These are phyloP conservation scores for Bathynomus jamesi DNA, from an alignment of 1,140 invertebrate species.

Conservation along the genomic window DNA sequence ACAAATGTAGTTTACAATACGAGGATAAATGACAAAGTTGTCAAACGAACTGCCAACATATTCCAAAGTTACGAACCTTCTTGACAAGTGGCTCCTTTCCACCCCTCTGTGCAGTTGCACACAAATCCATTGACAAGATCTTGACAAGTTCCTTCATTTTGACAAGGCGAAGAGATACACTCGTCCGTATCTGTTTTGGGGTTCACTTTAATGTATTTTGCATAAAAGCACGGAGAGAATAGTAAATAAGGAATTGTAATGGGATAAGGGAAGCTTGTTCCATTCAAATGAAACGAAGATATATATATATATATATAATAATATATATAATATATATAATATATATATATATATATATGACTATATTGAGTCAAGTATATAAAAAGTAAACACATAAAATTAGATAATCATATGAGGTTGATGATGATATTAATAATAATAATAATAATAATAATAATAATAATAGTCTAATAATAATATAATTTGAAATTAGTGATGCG, in stretches of 20 bases:
- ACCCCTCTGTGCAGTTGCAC: constrained; percentile 69
- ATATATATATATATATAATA: background rate
- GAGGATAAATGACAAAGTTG: background rate
- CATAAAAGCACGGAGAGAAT: background rate
- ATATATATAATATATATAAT: too few relatives aligned
- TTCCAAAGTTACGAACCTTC: constrained; percentile 33
- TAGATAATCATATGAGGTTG: too few relatives aligned
- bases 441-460: background rate
- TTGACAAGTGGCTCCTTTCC: constrained; percentile 72
- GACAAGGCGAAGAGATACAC: constrained; percentile 62
- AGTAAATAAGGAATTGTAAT: too few relatives aligned
- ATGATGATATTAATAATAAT: background rate
- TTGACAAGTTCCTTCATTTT: constrained; percentile 76
- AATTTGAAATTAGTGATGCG: background rate
- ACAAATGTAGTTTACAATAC: background rate
- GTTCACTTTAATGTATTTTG: background rate
- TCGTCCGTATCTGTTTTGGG: constrained; percentile 30
- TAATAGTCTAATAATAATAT: background rate
- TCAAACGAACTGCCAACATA: too few relatives aligned
- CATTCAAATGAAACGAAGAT: background rate
- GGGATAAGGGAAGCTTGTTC: too few relatives aligned
- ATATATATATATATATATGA: too few relatives aligned
- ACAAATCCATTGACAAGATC: constrained; percentile 64
- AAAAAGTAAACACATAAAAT: too few relatives aligned
- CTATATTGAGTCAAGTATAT: too few relatives aligned